Percentiles rank a stretch among this genome's conserved stretches.
Conservation (phyloP, 2,888 invertebrate species). For the Halocaridina rubra region DNA sequence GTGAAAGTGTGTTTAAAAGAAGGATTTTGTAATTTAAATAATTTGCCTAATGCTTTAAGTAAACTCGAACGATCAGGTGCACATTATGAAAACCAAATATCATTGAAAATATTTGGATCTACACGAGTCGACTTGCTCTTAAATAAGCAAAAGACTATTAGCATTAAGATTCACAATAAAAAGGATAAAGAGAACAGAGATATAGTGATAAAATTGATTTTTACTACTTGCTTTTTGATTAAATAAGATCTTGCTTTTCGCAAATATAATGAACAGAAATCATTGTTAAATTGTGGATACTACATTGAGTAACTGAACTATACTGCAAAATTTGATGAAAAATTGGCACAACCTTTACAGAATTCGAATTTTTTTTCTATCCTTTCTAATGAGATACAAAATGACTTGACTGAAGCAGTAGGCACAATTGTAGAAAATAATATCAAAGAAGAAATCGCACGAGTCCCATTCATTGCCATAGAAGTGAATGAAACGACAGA, state of each 20-base stretch:
- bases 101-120: slow-evolving; percentile 22
- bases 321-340: slow-evolving; percentile 12
- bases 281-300: slow-evolving; percentile 3
- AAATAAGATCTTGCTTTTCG: neutral
- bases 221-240: slow-evolving; percentile 14
- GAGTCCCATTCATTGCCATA: slow-evolving; percentile 4
- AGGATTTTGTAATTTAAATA: slow-evolving; percentile 10
- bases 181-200: neutral
- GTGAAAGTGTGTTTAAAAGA: slow-evolving; percentile 13
- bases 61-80: neutral
- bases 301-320: slow-evolving; percentile 18
- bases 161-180: neutral
- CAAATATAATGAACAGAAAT: slow-evolving; percentile 23
- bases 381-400: slow-evolving; percentile 12
- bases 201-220: neutral
- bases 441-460: slow-evolving; percentile 7
- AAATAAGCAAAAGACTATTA: slow-evolving; percentile 6
- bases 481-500: slow-evolving; percentile 20
- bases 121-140: slow-evolving; percentile 2
- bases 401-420: slow-evolving; percentile 2
- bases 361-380: slow-evolving; percentile 5
- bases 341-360: slow-evolving; percentile 2
- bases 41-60: slow-evolving; percentile 2
- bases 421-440: slow-evolving; percentile 28
- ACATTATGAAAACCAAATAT: slow-evolving; percentile 28